Evolutionary conservation across 1,140 invertebrate genomes (phyloP).

Genomic region (Caenorhabditis inopinata): DNA sequence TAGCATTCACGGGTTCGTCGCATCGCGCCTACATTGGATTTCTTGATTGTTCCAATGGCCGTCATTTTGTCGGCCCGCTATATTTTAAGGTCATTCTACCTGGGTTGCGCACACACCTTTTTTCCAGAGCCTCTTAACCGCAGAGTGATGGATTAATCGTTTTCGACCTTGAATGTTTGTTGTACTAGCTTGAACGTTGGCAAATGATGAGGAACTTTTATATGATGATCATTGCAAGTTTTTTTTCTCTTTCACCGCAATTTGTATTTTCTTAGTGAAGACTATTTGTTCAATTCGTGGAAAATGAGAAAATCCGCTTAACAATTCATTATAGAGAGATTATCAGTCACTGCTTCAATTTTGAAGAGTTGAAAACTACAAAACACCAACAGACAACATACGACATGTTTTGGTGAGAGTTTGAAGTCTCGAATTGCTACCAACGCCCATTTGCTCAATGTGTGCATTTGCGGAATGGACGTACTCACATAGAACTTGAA

Average conservation of each 20-base stretch:
- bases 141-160: background rate
- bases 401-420: background rate
- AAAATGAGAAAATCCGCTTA: constrained; percentile 28
- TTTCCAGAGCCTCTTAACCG: background rate
- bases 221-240: no score
- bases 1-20: background rate
- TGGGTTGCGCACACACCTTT: background rate
- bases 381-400: background rate
- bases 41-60: constrained; percentile 9
- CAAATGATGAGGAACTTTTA: background rate
- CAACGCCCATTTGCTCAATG: background rate
- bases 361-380: background rate
- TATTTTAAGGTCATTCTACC: constrained; percentile 27
- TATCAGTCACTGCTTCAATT: background rate
- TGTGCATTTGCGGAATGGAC: constrained; percentile 4
- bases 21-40: background rate
- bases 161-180: background rate
- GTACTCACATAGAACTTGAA: constrained; percentile 13
- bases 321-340: background rate
- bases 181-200: no score
- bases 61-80: background rate
- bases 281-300: background rate
- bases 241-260: background rate
- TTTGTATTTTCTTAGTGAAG: background rate
- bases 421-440: background rate